phyloP scores from a whole-genome alignment of 1,140 invertebrate species.

The Procambarus virginalis region DNA sequence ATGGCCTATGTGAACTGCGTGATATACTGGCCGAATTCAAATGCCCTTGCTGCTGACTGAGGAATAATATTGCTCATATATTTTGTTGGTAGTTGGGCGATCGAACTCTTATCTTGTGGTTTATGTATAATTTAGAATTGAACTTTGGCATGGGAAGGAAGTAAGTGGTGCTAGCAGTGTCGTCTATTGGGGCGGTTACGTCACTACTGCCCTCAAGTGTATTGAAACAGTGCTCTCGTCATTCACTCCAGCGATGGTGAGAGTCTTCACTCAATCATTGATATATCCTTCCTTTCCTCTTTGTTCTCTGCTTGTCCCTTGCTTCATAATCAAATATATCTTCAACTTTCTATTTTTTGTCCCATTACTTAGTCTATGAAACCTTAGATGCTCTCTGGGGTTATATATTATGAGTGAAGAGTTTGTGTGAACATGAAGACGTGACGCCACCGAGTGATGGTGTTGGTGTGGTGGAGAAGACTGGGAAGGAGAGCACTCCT shows the following conservation, averaged over 20 bases:
- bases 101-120: too few species aligned
- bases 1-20: too few species aligned
- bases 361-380: background rate
- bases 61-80: too few species aligned
- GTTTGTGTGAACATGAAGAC: background rate
- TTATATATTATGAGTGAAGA: background rate
- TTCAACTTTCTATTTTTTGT: background rate
- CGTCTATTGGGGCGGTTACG: too few species aligned
- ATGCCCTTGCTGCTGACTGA: too few species aligned
- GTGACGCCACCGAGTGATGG: background rate
- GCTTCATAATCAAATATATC: background rate
- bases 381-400: background rate
- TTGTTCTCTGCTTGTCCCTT: background rate
- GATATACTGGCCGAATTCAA: too few species aligned
- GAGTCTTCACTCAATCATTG: background rate
- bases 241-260: background rate
- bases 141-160: too few species aligned
- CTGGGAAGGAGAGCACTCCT: background rate
- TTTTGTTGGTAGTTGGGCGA: too few species aligned
- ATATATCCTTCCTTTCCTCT: background rate
- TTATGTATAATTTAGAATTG: too few species aligned
- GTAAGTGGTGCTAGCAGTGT: too few species aligned
- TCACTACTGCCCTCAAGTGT: too few species aligned
- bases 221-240: background rate
- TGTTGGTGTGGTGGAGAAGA: background rate